Conservation (phyloP, 2,888 invertebrate species). For the Geophilus truncorum region DNA sequence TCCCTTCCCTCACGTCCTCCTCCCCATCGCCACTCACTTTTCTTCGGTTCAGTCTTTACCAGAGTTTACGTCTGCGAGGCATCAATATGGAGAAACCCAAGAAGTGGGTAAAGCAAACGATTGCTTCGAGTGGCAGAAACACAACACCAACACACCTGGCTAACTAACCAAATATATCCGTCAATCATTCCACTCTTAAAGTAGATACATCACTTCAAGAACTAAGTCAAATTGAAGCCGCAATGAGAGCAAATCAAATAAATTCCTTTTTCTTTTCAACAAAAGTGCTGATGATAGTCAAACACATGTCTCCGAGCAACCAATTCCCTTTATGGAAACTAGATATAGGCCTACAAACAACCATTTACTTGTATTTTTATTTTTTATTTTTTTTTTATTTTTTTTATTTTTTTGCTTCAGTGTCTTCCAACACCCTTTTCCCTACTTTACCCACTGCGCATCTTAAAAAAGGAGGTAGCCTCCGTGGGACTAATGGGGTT, state of each 20-base stretch:
- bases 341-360: conserved; percentile 8
- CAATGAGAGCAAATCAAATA: not conserved
- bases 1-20: not conserved
- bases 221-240: not conserved
- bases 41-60: not conserved
- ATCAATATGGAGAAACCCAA: not conserved
- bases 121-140: not conserved
- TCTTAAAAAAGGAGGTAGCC: not conserved
- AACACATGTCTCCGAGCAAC: not conserved
- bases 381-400: not conserved
- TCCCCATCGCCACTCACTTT: not conserved
- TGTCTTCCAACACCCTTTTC: not conserved
- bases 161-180: not conserved
- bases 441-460: not conserved
- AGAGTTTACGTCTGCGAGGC: not conserved
- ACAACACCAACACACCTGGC: not conserved
- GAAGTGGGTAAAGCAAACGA: not conserved
- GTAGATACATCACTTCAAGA: not conserved
- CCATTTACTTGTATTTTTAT: conserved; percentile 16
- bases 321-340: not conserved
- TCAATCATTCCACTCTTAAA: not conserved
- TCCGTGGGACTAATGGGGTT: conserved; percentile 3
- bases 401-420: too few relatives aligned
- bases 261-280: not conserved
- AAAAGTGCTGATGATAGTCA: not conserved